A percentile compares a stretch with the other conserved stretches of the same genome.
Evolutionary conservation across 2,888 invertebrate species (phyloP).

Genomic region (Xanthia icteritia): DNA sequence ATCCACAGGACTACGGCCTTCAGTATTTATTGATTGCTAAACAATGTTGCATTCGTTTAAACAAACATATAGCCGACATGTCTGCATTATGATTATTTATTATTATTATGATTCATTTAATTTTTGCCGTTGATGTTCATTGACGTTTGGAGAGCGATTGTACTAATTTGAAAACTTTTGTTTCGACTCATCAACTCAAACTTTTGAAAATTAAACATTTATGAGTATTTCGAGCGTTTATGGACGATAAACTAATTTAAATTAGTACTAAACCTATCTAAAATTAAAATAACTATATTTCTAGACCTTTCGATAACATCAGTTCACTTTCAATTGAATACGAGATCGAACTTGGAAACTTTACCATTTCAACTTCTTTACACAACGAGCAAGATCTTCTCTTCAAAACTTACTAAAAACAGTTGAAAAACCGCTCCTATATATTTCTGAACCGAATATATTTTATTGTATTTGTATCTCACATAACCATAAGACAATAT

Average conservation of each 20-base stretch:
- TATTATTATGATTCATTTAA: conserved; percentile 46
- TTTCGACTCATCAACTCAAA: conserved; percentile 22
- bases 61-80: conserved; percentile 56
- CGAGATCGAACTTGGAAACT: background rate
- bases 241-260: background rate
- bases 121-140: conserved; percentile 17
- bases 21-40: conserved; percentile 78
- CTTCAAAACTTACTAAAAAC: conserved; percentile 1
- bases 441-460: conserved; percentile 2
- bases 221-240: conserved; percentile 11
- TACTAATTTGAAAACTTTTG: conserved; percentile 40
- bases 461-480: conserved; percentile 39
- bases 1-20: conserved; percentile 74
- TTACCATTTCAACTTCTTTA: background rate
- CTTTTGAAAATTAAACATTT: conserved; percentile 42
- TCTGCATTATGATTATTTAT: conserved; percentile 57
- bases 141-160: conserved; percentile 23
- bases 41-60: conserved; percentile 71
- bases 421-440: background rate
- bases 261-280: background rate
- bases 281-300: background rate
- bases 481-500: conserved; percentile 48
- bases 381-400: background rate
- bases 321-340: background rate
- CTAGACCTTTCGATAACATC: background rate